These are phyloP conservation scores for Montipora capricornis DNA, from an alignment of 64 coral and sea anemone species.

Conservation along the genomic window DNA sequence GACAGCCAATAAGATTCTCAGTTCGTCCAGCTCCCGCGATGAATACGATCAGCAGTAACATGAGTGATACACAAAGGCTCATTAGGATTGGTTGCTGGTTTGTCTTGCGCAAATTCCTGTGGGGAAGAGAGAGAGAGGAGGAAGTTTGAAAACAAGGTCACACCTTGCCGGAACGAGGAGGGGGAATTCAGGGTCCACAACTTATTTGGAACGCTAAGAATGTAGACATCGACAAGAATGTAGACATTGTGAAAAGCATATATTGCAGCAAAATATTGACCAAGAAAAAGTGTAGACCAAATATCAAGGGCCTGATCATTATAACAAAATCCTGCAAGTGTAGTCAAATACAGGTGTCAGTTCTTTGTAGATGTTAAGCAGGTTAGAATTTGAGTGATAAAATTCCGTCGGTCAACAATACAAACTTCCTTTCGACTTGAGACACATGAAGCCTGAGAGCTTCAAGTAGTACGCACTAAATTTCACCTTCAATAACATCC, in stretches of 20 bases:
- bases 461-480: too few relatives aligned
- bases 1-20: slow-evolving; percentile 57
- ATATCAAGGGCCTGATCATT: too few relatives aligned
- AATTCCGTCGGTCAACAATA: background rate
- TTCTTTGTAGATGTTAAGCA: background rate
- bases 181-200: background rate
- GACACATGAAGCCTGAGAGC: background rate
- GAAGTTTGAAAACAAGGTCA: background rate
- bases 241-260: too few relatives aligned
- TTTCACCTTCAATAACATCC: too few relatives aligned
- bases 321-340: too few relatives aligned
- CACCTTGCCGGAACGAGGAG: too few relatives aligned
- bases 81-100: slow-evolving; percentile 93
- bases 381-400: background rate
- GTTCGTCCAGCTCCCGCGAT: slow-evolving; percentile 73
- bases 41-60: slow-evolving; percentile 89
- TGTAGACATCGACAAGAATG: too few relatives aligned
- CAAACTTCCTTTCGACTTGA: background rate
- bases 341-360: too few relatives aligned
- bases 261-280: too few relatives aligned
- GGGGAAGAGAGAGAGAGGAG: background rate
- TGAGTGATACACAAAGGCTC: slow-evolving; percentile 80
- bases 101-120: slow-evolving; percentile 87
- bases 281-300: too few relatives aligned
- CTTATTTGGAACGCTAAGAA: background rate